phyloP scores from a whole-genome alignment of 2,113 vertebrate genomes.

The Lota lota region DNA sequence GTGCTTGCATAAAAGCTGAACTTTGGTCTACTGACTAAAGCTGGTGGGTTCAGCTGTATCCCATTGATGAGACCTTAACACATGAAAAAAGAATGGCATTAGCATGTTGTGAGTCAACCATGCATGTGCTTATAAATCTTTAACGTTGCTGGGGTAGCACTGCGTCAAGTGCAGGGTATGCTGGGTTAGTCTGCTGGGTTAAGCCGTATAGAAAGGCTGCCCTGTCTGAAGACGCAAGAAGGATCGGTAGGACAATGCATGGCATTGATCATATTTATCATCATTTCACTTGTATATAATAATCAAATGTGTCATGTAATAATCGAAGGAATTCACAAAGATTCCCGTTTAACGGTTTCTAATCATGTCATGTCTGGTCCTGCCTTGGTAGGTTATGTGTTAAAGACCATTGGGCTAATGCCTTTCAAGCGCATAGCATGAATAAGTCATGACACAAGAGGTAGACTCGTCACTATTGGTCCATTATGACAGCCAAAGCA shows the following conservation, averaged over 20 bases:
- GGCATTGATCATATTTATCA: too few species aligned
- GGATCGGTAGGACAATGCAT: too few species aligned
- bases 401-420: not conserved
- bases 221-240: too few species aligned
- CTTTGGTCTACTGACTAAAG: constrained; percentile 72
- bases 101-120: constrained; percentile 33
- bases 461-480: not conserved
- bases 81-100: constrained; percentile 53
- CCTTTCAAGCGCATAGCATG: not conserved
- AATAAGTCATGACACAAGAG: not conserved
- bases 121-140: constrained; percentile 38
- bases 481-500: not conserved
- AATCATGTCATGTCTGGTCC: too few species aligned
- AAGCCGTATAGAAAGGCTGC: not conserved
- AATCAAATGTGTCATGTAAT: too few species aligned
- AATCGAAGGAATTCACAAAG: too few species aligned
- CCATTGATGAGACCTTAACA: constrained; percentile 54
- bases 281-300: too few species aligned
- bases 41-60: constrained; percentile 59
- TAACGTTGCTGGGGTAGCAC: constrained; percentile 24
- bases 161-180: not conserved
- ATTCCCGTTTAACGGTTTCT: too few species aligned
- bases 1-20: constrained; percentile 78
- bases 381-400: too few species aligned
- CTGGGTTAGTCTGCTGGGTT: not conserved